phyloP scores from a whole-genome alignment of 2,888 invertebrate genomes.

The Pharmacophagus antenor region DNA sequence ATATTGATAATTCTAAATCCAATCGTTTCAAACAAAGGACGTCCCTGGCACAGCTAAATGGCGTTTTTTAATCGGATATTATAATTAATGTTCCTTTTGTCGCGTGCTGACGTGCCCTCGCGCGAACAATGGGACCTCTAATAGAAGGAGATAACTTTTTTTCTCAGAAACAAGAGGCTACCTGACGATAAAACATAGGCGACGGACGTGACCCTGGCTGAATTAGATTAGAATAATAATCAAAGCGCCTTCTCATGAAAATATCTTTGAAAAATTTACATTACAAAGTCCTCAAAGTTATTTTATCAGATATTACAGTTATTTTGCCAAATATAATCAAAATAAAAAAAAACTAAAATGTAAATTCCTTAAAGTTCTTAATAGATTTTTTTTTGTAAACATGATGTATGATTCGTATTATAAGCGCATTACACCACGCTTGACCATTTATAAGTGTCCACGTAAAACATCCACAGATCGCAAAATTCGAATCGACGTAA shows the following conservation, averaged over 20 bases:
- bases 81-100: constrained; percentile 82
- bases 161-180: constrained; percentile 76
- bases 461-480: constrained; percentile 46
- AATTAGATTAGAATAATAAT: constrained; percentile 77
- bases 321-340: not conserved
- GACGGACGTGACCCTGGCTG: constrained; percentile 61
- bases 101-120: constrained; percentile 79
- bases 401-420: not conserved
- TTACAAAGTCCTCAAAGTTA: constrained; percentile 5
- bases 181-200: constrained; percentile 78
- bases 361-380: too few species aligned
- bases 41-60: constrained; percentile 76
- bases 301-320: not conserved
- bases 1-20: constrained; percentile 76
- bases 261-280: not conserved
- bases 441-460: constrained; percentile 45
- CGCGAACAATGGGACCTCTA: constrained; percentile 79
- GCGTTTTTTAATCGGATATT: constrained; percentile 82
- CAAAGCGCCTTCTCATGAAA: constrained; percentile 48
- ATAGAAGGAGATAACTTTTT: constrained; percentile 79
- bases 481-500: constrained; percentile 65
- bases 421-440: constrained; percentile 25
- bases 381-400: too few species aligned
- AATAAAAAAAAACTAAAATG: not conserved
- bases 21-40: constrained; percentile 79